These are phyloP conservation scores for Pleuronectes platessa DNA, from an alignment of 2,113 vertebrate genomes.

Conservation along the genomic window DNA sequence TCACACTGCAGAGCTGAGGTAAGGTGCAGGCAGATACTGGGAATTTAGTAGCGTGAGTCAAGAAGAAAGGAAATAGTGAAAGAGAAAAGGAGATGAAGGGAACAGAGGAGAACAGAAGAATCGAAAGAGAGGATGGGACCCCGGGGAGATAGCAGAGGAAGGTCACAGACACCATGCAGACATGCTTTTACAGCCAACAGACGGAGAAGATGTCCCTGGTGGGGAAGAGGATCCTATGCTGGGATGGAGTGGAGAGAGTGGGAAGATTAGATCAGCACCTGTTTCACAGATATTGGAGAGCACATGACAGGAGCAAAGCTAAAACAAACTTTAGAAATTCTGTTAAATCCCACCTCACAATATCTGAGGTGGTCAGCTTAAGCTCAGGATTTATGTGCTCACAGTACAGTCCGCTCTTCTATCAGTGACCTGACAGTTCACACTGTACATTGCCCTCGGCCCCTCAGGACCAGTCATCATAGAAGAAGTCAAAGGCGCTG, in stretches of 20 bases:
- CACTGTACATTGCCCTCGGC: too few relatives aligned
- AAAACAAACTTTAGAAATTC: background rate
- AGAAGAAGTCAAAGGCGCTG: too few relatives aligned
- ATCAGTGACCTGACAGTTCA: too few relatives aligned
- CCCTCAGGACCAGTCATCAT: too few relatives aligned
- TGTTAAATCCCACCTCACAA: too few relatives aligned
- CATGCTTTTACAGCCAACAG: conserved; percentile 16
- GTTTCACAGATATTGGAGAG: conserved; percentile 14
- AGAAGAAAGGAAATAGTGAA: background rate
- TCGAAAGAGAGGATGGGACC: conserved; percentile 24
- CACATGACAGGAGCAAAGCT: background rate
- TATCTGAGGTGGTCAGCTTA: too few relatives aligned
- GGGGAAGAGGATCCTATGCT: conserved; percentile 5
- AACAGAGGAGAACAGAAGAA: too few relatives aligned
- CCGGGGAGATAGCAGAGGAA: conserved; percentile 27
- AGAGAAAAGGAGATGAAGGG: background rate
- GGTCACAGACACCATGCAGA: conserved; percentile 26
- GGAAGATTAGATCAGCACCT: conserved; percentile 19
- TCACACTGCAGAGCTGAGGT: background rate
- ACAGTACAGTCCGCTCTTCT: too few relatives aligned
- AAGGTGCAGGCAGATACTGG: conserved; percentile 13
- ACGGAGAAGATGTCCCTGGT: conserved; percentile 24
- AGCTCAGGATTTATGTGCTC: too few relatives aligned
- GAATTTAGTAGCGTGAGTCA: background rate
- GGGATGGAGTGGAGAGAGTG: background rate